A percentile compares a stretch with the other conserved stretches of the same genome.
phyloP scores from a whole-genome alignment of 2,797 vertebrate species.

The Ciconia nigra region DNA sequence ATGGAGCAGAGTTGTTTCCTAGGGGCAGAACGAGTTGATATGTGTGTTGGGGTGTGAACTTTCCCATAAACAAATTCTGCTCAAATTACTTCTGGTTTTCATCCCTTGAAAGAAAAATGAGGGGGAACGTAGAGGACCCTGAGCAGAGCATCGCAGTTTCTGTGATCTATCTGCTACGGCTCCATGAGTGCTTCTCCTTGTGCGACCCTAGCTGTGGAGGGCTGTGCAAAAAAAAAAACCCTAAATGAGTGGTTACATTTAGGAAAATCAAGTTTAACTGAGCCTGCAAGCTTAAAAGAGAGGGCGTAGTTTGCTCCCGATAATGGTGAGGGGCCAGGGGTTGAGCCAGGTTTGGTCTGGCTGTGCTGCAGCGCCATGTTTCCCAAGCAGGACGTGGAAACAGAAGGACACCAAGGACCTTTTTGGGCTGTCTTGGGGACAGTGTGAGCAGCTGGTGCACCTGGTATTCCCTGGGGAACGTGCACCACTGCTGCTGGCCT shows the following conservation, averaged over 20 bases:
- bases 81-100: background rate
- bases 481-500: background rate
- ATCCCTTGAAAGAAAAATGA: background rate
- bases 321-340: rapidly evolving
- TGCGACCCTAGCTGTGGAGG: rapidly evolving
- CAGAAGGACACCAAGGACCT: background rate
- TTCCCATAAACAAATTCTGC: background rate
- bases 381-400: background rate
- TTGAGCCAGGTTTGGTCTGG: background rate
- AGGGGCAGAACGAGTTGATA: background rate
- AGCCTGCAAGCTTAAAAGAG: background rate
- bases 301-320: rapidly evolving
- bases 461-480: rapidly evolving
- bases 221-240: background rate
- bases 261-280: background rate
- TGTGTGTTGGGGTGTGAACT: background rate
- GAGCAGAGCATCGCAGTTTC: background rate
- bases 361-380: background rate
- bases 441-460: background rate
- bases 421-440: background rate
- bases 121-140: background rate
- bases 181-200: background rate
- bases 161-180: background rate
- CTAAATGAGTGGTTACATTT: background rate
- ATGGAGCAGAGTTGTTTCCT: background rate